phyloP scores from a whole-genome alignment of 1,140 invertebrate species.

The Himalopsyche phryganea region DNA sequence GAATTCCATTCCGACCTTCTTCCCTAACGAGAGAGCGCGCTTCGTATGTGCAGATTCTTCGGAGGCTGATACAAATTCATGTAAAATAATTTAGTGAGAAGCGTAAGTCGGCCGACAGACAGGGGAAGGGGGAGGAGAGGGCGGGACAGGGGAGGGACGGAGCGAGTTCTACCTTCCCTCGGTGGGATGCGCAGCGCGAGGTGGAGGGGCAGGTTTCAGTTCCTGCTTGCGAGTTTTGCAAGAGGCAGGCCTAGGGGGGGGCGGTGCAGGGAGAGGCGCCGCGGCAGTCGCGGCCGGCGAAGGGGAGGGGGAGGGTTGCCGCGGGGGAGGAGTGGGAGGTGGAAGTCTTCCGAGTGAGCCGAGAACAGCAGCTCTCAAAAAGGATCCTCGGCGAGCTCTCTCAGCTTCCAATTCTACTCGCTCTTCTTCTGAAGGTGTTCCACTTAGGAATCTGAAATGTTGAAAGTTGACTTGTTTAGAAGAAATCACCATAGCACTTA shows the following conservation, averaged over 20 bases:
- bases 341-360: conserved; percentile 35
- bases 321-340: conserved; percentile 39
- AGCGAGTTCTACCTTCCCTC: conserved; percentile 15
- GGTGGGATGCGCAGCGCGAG: conserved; percentile 27
- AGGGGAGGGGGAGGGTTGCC: conserved; percentile 43
- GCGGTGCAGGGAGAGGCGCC: conserved; percentile 13
- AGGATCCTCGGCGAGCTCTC: conserved; percentile 35
- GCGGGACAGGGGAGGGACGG: background rate
- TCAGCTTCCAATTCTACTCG: conserved; percentile 8
- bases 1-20: no score
- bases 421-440: conserved; percentile 16
- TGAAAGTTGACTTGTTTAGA: no score
- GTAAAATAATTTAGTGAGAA: no score
- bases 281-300: conserved; percentile 37
- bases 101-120: no score
- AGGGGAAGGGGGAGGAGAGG: background rate
- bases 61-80: no score
- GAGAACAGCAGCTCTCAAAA: conserved; percentile 33
- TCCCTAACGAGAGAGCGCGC: no score
- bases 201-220: conserved; percentile 25
- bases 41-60: no score
- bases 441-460: conserved; percentile 26
- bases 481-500: no score
- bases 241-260: background rate
- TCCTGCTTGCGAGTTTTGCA: conserved; percentile 34